Base-by-base conservation (phyloP, 2,888 invertebrate species). In the Idaea biselata region DNA sequence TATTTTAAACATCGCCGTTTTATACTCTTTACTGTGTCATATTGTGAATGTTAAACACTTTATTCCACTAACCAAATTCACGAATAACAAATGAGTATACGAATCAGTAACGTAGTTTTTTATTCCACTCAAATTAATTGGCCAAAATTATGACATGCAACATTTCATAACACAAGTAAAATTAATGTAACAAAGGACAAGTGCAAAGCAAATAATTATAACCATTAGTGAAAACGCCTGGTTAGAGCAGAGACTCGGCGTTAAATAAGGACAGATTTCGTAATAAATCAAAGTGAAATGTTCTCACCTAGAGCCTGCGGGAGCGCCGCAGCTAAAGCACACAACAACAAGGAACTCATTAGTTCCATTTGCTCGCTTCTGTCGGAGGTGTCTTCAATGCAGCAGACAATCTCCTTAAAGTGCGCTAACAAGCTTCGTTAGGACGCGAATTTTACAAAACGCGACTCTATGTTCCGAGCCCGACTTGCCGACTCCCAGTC, bases 371-470 rank as follows among this genome's bases (percentile, higher is more conserved):
- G 82, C 74, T 67, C 78, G 70, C 71, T 69, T 72, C 74, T 77
- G 77, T 79, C 76, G 62, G 72, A 86, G 86, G 84, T 87, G 86
- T 87, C 87, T 82, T 76, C 78, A 69, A 75, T 79, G 77, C 77
- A 76, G 44, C 77, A 81, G 86, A 86, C 88, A 87, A 86, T 86
- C 83, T 84, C 79, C 88, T 86, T 83, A 85, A 86, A 85, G 83
- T 81, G 81, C 81, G 76, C 86, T 90, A 91, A 91, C 89, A 88
- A 89, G 90, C 87, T 89, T 89, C 89, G 90, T 89, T 89, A 88
- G 76, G 72, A 78, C 72, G 77, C 75, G 72, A 86, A 80, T 84
- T 85, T 84, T 82, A 84, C 82, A 80, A 83, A 86, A 84, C 75
- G 81, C 74, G 71, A 74, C 71, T 71, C 78, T 73, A 76, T 74